Conservation (phyloP, 2,113 vertebrate genomes). For the Phrynocephalus versicolor region DNA sequence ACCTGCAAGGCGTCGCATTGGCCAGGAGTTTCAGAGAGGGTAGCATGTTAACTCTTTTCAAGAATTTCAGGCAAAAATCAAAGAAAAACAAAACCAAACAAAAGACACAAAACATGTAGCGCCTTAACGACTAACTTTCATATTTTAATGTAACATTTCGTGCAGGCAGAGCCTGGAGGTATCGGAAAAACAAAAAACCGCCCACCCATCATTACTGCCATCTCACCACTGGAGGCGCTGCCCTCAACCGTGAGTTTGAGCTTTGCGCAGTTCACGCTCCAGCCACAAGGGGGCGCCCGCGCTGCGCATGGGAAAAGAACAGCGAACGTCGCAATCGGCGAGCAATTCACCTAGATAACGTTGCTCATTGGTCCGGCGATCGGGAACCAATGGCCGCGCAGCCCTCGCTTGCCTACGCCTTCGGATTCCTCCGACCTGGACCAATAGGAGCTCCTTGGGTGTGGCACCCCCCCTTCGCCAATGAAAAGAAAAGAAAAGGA, state of each 20-base stretch:
- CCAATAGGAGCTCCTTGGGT: constrained; percentile 16
- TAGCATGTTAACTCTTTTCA: too few relatives aligned
- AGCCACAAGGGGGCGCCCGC: neutral
- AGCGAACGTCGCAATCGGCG: neutral
- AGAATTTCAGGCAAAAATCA: too few relatives aligned
- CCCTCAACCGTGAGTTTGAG: too few relatives aligned
- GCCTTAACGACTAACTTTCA: too few relatives aligned
- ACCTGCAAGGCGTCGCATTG: neutral
- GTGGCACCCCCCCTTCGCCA: constrained; percentile 7
- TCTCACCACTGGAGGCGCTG: too few relatives aligned
- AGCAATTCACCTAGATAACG: neutral
- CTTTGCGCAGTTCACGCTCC: neutral
- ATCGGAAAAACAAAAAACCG: neutral
- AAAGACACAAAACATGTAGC: too few relatives aligned
- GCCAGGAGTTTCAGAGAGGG: too few relatives aligned
- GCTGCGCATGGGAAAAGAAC: neutral
- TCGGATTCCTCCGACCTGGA: accelerated
- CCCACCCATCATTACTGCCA: too few relatives aligned
- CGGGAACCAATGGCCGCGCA: accelerated
- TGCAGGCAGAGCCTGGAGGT: neutral
- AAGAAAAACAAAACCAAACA: too few relatives aligned
- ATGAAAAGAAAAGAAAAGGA: neutral
- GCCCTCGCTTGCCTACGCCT: too few relatives aligned
- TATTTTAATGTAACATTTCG: too few relatives aligned
- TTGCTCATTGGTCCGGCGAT: neutral